phyloP scores from a whole-genome alignment of 1,140 invertebrate genomes.

The Platyura marginata region DNA sequence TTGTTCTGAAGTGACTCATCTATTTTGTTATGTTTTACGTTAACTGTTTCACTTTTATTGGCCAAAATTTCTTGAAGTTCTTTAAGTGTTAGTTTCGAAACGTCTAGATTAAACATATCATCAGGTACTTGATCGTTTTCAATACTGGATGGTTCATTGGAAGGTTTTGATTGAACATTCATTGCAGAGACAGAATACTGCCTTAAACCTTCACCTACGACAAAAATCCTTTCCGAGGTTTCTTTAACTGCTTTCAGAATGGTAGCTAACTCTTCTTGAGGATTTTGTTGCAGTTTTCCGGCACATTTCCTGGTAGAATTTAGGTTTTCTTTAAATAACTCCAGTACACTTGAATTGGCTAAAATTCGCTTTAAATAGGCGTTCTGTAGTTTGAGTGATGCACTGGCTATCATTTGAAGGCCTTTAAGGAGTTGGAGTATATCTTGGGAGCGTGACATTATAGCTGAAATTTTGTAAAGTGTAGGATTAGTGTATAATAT shows the following conservation, averaged over 20 bases:
- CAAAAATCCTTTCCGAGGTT: constrained; percentile 14
- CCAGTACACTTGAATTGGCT: constrained; percentile 40
- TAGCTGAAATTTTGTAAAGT: neutral
- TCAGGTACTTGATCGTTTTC: neutral
- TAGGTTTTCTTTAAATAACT: constrained; percentile 24
- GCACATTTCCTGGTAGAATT: constrained; percentile 10
- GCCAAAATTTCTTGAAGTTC: constrained; percentile 20
- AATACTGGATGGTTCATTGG: neutral
- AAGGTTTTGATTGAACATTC: neutral
- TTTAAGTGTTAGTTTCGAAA: constrained; percentile 19
- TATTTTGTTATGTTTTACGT: neutral
- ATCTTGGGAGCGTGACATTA: constrained; percentile 38
- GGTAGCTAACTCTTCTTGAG: constrained; percentile 11
- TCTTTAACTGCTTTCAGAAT: constrained; percentile 12
- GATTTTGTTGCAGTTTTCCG: constrained; percentile 16
- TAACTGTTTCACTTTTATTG: constrained; percentile 7
- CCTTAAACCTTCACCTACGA: constrained; percentile 14
- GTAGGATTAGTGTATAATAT: too few species aligned
- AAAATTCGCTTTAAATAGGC: constrained; percentile 32
- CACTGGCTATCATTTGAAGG: constrained; percentile 35
- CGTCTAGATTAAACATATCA: constrained; percentile 12
- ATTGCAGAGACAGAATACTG: constrained; percentile 2
- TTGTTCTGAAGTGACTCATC: neutral
- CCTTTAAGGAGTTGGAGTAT: constrained; percentile 37
- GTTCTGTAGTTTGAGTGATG: constrained; percentile 34